Conservation (phyloP, 2,113 vertebrate species). For the Scomber colias region DNA sequence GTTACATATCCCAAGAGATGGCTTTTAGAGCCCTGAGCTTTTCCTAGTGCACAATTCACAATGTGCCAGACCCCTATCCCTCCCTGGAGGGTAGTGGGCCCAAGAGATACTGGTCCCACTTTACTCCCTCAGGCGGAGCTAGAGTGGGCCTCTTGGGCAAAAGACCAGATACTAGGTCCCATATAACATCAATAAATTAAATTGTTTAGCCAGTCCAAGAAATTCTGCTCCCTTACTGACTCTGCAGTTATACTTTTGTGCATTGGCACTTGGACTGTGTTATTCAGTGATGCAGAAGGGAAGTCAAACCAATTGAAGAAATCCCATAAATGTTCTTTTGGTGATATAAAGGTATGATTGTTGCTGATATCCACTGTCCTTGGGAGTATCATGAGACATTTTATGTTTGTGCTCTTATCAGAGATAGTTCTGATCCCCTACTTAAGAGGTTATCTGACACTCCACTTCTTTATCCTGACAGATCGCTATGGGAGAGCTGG, state of each 20-base stretch:
- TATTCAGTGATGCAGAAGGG: conserved; percentile 22
- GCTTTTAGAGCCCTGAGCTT: neutral
- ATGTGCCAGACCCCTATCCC: neutral
- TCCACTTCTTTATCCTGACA: conserved; percentile 49
- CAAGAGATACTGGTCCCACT: neutral
- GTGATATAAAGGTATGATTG: conserved; percentile 39
- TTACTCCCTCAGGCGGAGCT: conserved; percentile 2
- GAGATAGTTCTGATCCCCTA: conserved; percentile 26
- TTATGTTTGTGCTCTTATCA: conserved; percentile 50
- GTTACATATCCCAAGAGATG: neutral
- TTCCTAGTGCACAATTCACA: neutral
- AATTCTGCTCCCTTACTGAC: conserved; percentile 6
- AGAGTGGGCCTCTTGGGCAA: neutral
- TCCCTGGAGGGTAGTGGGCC: neutral
- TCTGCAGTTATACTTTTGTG: conserved; percentile 29
- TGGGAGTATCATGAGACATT: conserved; percentile 52
- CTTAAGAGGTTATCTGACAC: conserved; percentile 60
- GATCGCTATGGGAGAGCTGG: conserved; percentile 42
- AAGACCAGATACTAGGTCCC: neutral
- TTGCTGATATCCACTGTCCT: conserved; percentile 55
- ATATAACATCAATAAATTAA: conserved; percentile 32
- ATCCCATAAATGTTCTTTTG: conserved; percentile 36
- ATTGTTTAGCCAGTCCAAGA: conserved; percentile 33
- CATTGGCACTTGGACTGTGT: conserved; percentile 3
- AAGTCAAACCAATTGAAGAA: conserved; percentile 24